Conservation (phyloP, 2,113 vertebrate genomes). For the Petromus typicus region DNA sequence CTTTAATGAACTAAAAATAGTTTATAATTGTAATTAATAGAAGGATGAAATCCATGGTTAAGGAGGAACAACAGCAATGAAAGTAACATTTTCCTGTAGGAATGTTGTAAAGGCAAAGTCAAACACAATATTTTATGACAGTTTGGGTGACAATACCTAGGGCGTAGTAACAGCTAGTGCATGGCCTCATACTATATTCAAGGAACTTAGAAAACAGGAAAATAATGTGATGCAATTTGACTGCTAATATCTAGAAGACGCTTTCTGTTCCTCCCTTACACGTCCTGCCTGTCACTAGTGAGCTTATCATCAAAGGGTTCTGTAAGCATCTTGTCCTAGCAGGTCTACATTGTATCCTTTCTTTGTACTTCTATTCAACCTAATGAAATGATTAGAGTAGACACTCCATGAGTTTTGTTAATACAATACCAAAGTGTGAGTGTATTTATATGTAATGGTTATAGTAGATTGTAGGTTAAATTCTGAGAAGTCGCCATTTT, state of each 20-base stretch:
- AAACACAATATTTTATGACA: background rate
- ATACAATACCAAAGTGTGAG: background rate
- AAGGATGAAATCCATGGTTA: background rate
- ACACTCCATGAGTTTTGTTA: background rate
- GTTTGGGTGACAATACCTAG: background rate
- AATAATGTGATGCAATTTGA: background rate
- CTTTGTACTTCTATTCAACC: background rate
- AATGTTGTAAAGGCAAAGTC: constrained; percentile 19
- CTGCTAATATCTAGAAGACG: background rate
- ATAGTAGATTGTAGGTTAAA: background rate
- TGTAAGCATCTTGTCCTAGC: background rate
- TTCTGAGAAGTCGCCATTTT: constrained; percentile 4
- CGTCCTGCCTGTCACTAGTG: background rate
- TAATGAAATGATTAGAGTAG: background rate
- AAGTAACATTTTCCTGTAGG: background rate
- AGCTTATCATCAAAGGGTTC: background rate
- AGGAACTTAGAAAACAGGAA: background rate
- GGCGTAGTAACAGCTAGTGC: background rate
- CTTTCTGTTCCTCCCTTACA: background rate
- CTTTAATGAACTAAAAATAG: constrained; percentile 3
- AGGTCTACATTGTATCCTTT: background rate
- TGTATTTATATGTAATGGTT: background rate
- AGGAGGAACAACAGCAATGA: background rate
- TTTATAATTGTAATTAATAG: constrained; percentile 32
- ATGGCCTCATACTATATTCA: background rate